These are phyloP conservation scores for Hycleus phaleratus DNA, from an alignment of 1,140 invertebrate species.

Conservation along the genomic window DNA sequence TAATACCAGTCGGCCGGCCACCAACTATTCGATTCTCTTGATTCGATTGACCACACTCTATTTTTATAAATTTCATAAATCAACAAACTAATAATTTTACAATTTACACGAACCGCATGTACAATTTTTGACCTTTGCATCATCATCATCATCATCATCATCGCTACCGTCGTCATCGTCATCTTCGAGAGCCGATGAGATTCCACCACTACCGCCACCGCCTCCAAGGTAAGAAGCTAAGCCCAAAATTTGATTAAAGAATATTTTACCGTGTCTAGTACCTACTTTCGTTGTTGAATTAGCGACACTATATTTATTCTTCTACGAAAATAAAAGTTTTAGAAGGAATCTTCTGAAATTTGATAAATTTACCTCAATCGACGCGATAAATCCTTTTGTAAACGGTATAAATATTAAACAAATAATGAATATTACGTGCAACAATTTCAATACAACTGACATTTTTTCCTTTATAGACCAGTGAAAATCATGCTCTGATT, in stretches of 20 bases:
- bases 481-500: conserved; percentile 4
- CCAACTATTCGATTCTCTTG: conserved; percentile 66
- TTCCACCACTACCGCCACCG: background rate
- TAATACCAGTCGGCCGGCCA: conserved; percentile 65
- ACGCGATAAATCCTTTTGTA: background rate
- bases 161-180: conserved; percentile 43
- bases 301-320: background rate
- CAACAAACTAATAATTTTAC: background rate
- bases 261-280: conserved; percentile 44
- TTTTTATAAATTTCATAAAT: background rate
- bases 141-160: conserved; percentile 47
- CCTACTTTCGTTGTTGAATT: background rate
- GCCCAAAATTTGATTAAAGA: conserved; percentile 58
- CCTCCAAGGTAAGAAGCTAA: conserved; percentile 42
- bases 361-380: background rate
- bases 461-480: background rate
- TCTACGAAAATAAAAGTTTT: background rate
- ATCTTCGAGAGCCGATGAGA: conserved; percentile 19
- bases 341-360: too few species aligned
- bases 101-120: conserved; percentile 50
- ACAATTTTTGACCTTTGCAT: conserved; percentile 47
- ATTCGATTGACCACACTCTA: conserved; percentile 64
- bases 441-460: conserved; percentile 1
- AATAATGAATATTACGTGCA: background rate
- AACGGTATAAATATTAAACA: conserved; percentile 3